phyloP scores from a whole-genome alignment of 2,113 vertebrate genomes.

The Arizona elegans region DNA sequence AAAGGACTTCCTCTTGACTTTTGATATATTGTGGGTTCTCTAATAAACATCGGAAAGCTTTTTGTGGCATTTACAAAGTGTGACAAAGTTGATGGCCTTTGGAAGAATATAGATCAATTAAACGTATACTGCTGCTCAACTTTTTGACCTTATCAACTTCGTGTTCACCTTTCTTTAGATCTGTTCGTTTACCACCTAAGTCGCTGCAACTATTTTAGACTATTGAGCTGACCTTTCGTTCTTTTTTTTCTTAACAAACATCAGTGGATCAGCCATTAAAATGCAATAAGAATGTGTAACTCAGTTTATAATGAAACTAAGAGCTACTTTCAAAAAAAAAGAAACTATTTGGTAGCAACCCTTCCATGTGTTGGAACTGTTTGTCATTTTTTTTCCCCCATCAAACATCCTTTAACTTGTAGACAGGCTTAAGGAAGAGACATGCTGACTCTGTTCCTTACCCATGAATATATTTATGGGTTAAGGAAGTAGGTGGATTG shows the following conservation, averaged over 20 bases:
- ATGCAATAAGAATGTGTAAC: slow-evolving; percentile 57
- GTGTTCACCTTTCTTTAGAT: slow-evolving; percentile 42
- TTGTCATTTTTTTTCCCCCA: neutral
- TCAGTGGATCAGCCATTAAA: slow-evolving; percentile 58
- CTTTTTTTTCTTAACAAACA: slow-evolving; percentile 35
- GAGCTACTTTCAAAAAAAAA: slow-evolving; percentile 10
- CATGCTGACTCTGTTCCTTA: neutral
- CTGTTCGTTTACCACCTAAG: slow-evolving; percentile 40
- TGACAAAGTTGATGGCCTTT: slow-evolving; percentile 51
- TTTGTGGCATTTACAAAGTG: slow-evolving; percentile 34
- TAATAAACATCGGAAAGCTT: slow-evolving; percentile 13
- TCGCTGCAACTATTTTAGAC: slow-evolving; percentile 49
- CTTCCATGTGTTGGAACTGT: slow-evolving; percentile 39
- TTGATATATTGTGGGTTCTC: neutral
- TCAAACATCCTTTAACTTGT: neutral
- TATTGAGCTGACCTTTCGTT: slow-evolving; percentile 69
- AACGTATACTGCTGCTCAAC: slow-evolving; percentile 36
- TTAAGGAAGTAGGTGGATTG: neutral
- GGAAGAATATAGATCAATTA: slow-evolving; percentile 40
- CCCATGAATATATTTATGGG: neutral
- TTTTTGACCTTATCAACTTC: slow-evolving; percentile 55
- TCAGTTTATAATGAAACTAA: slow-evolving; percentile 48
- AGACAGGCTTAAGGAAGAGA: neutral
- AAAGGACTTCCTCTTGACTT: slow-evolving; percentile 19
- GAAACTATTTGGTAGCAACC: slow-evolving; percentile 43